Evolutionary conservation across 2,888 invertebrate genomes (phyloP).

Genomic region (Caenorhabditis plicata): DNA sequence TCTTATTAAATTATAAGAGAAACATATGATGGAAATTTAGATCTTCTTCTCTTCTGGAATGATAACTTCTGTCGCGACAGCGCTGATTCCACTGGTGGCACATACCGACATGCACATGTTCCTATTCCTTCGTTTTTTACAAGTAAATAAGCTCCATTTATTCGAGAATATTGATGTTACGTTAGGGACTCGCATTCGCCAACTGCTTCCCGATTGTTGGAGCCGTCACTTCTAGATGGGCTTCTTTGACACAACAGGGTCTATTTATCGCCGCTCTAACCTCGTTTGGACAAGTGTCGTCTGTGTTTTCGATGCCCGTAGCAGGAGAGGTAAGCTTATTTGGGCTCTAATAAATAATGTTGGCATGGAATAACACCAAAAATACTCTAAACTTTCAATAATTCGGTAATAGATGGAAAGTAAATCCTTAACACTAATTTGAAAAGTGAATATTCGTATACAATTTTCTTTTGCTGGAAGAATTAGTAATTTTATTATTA

Average conservation of each 20-base stretch:
- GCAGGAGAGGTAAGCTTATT: conserved; percentile 43
- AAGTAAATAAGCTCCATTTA: conserved; percentile 16
- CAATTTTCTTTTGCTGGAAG: too few species aligned
- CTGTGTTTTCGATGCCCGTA: conserved; percentile 50
- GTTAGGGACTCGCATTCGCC: conserved; percentile 41
- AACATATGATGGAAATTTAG: too few species aligned
- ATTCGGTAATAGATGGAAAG: too few species aligned
- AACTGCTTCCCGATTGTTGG: conserved; percentile 41
- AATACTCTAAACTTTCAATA: too few species aligned
- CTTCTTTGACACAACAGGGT: conserved; percentile 37
- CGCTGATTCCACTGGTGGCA: conserved; percentile 36
- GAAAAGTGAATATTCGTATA: too few species aligned
- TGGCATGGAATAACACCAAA: too few species aligned
- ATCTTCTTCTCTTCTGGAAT: conserved; percentile 46
- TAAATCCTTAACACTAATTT: too few species aligned
- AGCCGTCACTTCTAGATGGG: conserved; percentile 42
- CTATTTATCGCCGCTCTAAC: conserved; percentile 42
- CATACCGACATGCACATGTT: conserved; percentile 27
- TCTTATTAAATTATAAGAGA: too few species aligned
- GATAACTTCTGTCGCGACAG: conserved; percentile 35
- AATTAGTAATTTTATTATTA: too few species aligned
- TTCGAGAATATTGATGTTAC: not conserved
- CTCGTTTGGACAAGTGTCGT: conserved; percentile 40
- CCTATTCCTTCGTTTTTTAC: conserved; percentile 36
- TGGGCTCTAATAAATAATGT: too few species aligned